Conservation (phyloP, 2,113 vertebrate genomes). For the Petrocephalus zakoni region DNA sequence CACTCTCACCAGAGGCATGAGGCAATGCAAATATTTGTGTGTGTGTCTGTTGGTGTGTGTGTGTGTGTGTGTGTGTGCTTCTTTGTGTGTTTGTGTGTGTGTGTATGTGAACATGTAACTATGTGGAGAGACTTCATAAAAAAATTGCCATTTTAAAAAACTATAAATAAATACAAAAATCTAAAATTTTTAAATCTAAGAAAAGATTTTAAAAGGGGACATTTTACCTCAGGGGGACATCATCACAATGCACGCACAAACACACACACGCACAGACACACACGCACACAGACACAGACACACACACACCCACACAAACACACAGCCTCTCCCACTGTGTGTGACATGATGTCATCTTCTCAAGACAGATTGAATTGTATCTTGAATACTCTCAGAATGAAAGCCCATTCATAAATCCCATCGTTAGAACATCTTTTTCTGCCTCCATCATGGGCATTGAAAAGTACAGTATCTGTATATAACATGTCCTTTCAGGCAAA, state of each 20-base stretch:
- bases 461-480: neutral
- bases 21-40: neutral
- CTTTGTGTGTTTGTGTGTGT: neutral
- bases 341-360: neutral
- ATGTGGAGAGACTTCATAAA: neutral
- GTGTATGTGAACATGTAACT: neutral
- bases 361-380: neutral
- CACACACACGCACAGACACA: neutral
- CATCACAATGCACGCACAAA: neutral
- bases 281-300: neutral
- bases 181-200: neutral
- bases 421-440: neutral
- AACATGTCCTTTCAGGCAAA: neutral
- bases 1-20: neutral
- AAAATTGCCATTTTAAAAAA: neutral
- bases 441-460: neutral
- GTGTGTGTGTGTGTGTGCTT: too few relatives aligned
- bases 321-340: neutral
- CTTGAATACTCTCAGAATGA: neutral
- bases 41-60: too few relatives aligned
- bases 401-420: neutral
- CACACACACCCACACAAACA: neutral
- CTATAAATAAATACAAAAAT: neutral
- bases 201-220: neutral
- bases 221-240: neutral